A percentile compares a stretch with the other conserved stretches of the same genome.
Conservation (phyloP, 2,888 invertebrate species). For the Melanostoma scalare region DNA sequence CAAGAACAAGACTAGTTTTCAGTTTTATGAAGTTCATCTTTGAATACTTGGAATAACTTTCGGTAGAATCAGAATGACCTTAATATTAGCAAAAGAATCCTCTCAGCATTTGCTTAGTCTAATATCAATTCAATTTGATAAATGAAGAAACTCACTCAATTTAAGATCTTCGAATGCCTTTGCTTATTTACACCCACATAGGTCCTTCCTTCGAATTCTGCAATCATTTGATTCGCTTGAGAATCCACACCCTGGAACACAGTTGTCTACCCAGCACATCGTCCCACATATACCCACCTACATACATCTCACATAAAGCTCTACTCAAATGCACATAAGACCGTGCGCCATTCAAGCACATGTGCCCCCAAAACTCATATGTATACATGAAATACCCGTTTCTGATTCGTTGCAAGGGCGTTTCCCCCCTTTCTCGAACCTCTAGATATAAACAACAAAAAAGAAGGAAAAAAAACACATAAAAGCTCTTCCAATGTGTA, state of each 20-base stretch:
- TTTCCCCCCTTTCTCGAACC: conserved; percentile 33
- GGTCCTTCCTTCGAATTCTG: conserved; percentile 9
- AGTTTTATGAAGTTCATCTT: too few relatives aligned
- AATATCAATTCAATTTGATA: too few relatives aligned
- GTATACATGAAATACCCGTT: conserved; percentile 62
- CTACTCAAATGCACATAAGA: conserved; percentile 20
- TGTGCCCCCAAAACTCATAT: conserved; percentile 57
- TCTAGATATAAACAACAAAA: conserved; percentile 36
- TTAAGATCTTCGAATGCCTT: conserved; percentile 6
- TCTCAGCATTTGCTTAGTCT: too few relatives aligned
- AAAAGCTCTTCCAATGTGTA: conserved; percentile 72
- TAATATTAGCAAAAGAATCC: too few relatives aligned
- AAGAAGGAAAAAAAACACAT: conserved; percentile 42
- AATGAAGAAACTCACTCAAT: too few relatives aligned
- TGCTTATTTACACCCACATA: conserved; percentile 11
- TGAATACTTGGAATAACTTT: too few relatives aligned
- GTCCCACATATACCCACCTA: neutral
- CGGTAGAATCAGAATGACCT: too few relatives aligned
- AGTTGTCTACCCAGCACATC: conserved; percentile 15
- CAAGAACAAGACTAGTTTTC: too few relatives aligned
- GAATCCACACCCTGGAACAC: conserved; percentile 9
- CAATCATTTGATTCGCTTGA: conserved; percentile 49
- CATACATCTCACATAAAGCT: conserved; percentile 43
- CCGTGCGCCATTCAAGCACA: conserved; percentile 45
- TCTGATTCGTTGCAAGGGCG: conserved; percentile 67